Conservation (phyloP, 2,797 vertebrate genomes). For the Chelonia mydas region DNA sequence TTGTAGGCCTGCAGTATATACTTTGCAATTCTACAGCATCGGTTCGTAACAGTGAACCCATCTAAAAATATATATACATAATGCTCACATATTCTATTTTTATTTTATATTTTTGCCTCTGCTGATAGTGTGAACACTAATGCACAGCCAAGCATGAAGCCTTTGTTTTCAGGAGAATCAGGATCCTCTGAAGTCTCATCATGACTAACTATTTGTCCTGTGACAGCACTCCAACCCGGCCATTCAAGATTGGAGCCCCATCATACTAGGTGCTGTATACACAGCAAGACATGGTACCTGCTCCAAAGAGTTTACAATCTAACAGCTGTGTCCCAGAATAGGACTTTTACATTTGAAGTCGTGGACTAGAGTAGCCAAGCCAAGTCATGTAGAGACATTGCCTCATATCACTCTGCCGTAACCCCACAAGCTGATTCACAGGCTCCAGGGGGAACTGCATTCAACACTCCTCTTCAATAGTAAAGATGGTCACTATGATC, state of each 20-base stretch:
- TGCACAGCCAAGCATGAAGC: neutral
- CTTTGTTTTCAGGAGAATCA: neutral
- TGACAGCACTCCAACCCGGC: accelerated
- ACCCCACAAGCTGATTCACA: neutral
- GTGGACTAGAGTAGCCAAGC: neutral
- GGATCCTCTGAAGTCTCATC: neutral
- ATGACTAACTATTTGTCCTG: neutral
- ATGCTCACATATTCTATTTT: neutral
- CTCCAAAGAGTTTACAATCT: neutral
- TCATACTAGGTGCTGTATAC: neutral
- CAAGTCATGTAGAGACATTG: neutral
- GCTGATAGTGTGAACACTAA: neutral
- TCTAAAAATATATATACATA: neutral
- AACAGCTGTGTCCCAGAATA: neutral
- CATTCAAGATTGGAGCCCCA: neutral
- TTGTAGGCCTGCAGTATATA: neutral
- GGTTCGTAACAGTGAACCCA: neutral
- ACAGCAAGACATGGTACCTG: accelerated
- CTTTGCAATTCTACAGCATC: slow-evolving; percentile 24
- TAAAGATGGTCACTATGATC: neutral
- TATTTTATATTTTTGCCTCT: neutral
- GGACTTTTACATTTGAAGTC: neutral
- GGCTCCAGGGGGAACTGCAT: neutral
- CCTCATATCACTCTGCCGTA: neutral
- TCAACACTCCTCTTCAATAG: neutral